Base-by-base conservation (phyloP, 2,797 vertebrate genomes). In the Phrynocephalus guinanensis region DNA sequence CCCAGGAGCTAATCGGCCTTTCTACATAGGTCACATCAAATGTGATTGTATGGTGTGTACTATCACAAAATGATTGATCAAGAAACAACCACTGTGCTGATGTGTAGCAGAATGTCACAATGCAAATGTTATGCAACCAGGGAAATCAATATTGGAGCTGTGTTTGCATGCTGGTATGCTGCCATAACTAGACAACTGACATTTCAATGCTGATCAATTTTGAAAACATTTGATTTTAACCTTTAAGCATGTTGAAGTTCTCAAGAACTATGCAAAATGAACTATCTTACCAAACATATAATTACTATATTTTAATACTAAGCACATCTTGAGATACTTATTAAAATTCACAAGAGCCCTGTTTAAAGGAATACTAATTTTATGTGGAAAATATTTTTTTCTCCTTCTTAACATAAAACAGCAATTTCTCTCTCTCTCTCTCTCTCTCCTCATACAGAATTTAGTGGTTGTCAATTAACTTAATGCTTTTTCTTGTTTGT, bases 91-190 rank as follows among this genome's bases (percentile, higher is more conserved):
- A 81, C 56, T 87, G 93, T 87, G 89, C 93, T 96, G 95, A 95
- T 90, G 91, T 86, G 91, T 87, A 94, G 91, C 89, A 93, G 96
- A 97, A 97, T 97, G 96, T 96, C 95, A 96, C 92, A 90, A 95
- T 96, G 96, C 93, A 96, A 97, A 97, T 96, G 87, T 87, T 94
- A 87, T 72, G 88, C 86, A 92, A 91, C 95, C 93, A 89, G 92
- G 95, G 94, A 96, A 95, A 92, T 81, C 90, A 92, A 88, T 78
- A 91, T 89, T 94, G 94, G 91, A 91, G 86, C 52, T 28, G 84
- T 22, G 92, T 95, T 95, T 95, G 94, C 94, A 94, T 90, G 94
- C 94, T 87, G n/a, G 77, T 82, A 70, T 67, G 90, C 79, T 91
- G 90, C 88, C 87, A 50, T 73, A 93, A 94, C 87, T 90, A 90